Evolutionary conservation across 2,888 invertebrate species (phyloP).

Genomic region (Lycaena phlaeas): DNA sequence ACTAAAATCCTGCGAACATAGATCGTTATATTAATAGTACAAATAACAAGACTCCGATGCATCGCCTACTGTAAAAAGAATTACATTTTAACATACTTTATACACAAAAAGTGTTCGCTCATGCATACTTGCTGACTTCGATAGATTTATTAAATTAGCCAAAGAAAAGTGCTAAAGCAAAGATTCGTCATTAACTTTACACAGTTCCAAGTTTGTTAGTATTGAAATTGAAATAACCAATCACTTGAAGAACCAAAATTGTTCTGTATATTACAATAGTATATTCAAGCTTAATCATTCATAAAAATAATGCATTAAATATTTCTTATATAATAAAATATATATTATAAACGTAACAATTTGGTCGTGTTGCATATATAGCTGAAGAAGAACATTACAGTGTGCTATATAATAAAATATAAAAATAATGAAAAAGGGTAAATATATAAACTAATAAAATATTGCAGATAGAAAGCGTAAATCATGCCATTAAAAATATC

Average conservation of each 20-base stretch:
- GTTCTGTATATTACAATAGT: slow-evolving; percentile 8
- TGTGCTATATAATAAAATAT: slow-evolving; percentile 22
- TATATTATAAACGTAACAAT: slow-evolving; percentile 40
- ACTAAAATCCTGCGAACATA: slow-evolving; percentile 92
- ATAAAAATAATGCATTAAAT: slow-evolving; percentile 16
- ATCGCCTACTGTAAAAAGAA: slow-evolving; percentile 23
- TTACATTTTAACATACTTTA: slow-evolving; percentile 36
- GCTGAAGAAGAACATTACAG: slow-evolving; percentile 17
- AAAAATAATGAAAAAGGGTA: slow-evolving; percentile 17
- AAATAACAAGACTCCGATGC: background rate
- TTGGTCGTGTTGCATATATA: slow-evolving; percentile 62
- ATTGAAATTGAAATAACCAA: background rate
- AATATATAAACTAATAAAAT: slow-evolving; percentile 13
- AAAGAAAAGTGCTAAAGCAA: slow-evolving; percentile 68
- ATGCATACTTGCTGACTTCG: slow-evolving; percentile 60
- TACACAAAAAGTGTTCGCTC: slow-evolving; percentile 56
- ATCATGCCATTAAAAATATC: slow-evolving; percentile 3
- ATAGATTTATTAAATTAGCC: slow-evolving; percentile 35
- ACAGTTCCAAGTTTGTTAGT: slow-evolving; percentile 8
- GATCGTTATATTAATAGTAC: slow-evolving; percentile 14
- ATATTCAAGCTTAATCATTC: slow-evolving; percentile 7
- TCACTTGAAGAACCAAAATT: slow-evolving; percentile 4
- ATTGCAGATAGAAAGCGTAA: slow-evolving; percentile 3
- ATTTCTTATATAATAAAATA: slow-evolving; percentile 18
- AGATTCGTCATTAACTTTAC: slow-evolving; percentile 6